Conservation (phyloP, 2,797 vertebrate species). For the Ceryle rudis region DNA sequence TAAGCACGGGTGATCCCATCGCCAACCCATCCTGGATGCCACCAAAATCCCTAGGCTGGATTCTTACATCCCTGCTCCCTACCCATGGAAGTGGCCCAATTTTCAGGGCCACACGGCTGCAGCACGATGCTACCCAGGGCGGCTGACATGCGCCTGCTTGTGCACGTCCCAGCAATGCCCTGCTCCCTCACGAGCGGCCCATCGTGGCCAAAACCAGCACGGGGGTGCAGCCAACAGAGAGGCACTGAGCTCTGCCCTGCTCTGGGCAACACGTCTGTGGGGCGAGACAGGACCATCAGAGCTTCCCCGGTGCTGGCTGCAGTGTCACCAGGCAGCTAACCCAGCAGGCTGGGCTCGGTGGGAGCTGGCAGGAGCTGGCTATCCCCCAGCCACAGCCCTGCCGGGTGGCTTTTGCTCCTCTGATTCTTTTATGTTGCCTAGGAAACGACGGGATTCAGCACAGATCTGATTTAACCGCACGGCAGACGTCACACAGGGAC, state of each 20-base stretch:
- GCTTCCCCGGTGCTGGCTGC: accelerated
- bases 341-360: background rate
- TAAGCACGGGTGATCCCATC: accelerated
- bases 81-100: background rate
- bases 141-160: accelerated
- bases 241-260: accelerated
- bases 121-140: accelerated
- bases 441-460: slow-evolving; percentile 36
- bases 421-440: slow-evolving; percentile 43
- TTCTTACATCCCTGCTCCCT: background rate
- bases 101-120: background rate
- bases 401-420: background rate
- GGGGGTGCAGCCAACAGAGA: background rate
- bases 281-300: accelerated
- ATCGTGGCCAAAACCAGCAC: background rate
- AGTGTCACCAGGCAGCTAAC: background rate
- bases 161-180: background rate
- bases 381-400: background rate
- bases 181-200: background rate
- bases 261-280: accelerated
- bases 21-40: accelerated
- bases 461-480: background rate
- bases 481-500: slow-evolving; percentile 5
- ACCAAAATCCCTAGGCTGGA: background rate
- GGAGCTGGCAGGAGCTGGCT: background rate